phyloP scores from a whole-genome alignment of 2,888 invertebrate genomes.

The Mycalesis mineus region DNA sequence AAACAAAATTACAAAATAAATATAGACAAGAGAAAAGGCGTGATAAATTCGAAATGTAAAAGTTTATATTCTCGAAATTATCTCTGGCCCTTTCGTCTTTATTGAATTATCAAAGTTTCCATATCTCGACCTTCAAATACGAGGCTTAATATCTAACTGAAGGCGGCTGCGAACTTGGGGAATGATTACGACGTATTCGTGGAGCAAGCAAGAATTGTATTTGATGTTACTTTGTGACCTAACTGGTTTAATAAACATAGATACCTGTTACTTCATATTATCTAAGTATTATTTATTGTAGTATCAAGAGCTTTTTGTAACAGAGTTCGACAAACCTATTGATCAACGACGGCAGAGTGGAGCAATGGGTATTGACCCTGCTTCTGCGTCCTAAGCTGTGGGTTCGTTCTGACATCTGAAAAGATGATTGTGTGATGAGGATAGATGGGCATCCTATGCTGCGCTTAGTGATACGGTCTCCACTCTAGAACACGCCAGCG shows the following conservation, averaged over 20 bases:
- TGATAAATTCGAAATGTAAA: constrained; percentile 9
- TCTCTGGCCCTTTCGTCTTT: constrained; percentile 5
- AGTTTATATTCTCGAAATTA: constrained; percentile 5
- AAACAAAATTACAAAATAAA: not conserved
- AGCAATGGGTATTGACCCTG: too few species aligned
- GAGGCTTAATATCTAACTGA: constrained; percentile 9
- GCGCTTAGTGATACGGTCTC: too few species aligned
- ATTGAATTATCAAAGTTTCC: constrained; percentile 18
- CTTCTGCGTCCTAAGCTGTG: too few species aligned
- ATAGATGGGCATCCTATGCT: too few species aligned
- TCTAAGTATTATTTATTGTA: too few species aligned
- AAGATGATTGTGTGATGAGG: too few species aligned
- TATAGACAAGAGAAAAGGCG: constrained; percentile 1
- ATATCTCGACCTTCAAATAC: constrained; percentile 9
- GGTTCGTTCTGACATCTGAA: too few species aligned
- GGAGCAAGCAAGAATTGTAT: not conserved
- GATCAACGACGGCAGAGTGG: too few species aligned
- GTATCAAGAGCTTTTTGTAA: too few species aligned
- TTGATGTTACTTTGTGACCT: not conserved
- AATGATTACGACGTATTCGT: constrained; percentile 1
- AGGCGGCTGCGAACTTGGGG: not conserved
- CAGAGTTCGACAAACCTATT: too few species aligned
- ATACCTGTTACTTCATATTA: too few species aligned
- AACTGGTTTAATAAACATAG: not conserved
- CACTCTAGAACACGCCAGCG: too few species aligned